Conservation (phyloP, 2,113 vertebrate genomes). For the Callipepla squamata region DNA sequence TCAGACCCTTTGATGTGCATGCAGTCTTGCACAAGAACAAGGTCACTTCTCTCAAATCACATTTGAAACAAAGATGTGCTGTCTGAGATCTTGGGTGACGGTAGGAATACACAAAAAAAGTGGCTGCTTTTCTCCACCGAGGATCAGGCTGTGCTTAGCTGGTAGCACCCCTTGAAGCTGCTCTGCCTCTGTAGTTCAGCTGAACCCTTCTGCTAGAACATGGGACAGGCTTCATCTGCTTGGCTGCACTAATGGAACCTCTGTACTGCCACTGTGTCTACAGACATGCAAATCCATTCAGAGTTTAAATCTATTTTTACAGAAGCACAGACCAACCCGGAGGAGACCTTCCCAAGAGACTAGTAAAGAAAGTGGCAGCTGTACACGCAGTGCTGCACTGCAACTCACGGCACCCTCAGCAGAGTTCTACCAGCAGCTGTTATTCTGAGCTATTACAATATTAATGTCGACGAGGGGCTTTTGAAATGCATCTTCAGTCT, state of each 20-base stretch:
- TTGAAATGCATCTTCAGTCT: neutral
- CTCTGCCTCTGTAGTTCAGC: neutral
- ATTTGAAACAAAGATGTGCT: neutral
- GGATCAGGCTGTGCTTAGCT: neutral
- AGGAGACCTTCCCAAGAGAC: neutral
- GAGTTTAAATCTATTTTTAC: neutral
- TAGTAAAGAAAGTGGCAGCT: neutral
- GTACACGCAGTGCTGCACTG: neutral
- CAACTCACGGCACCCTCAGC: neutral
- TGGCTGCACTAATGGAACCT: rapidly evolving
- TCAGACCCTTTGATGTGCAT: neutral
- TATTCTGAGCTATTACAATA: neutral
- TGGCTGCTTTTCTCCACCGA: neutral
- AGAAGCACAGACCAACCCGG: neutral
- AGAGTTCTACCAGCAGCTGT: neutral
- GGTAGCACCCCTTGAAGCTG: neutral
- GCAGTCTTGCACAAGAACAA: neutral
- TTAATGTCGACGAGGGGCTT: neutral
- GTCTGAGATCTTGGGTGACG: neutral
- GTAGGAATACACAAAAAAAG: neutral
- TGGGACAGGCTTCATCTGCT: neutral
- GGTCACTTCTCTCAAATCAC: neutral
- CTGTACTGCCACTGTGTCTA: neutral
- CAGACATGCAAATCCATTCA: neutral
- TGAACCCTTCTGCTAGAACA: neutral